Percentiles rank a stretch among this genome's conserved stretches.
These are phyloP conservation scores for Isichthys henryi DNA, from an alignment of 2,113 vertebrate species.

Conservation along the genomic window DNA sequence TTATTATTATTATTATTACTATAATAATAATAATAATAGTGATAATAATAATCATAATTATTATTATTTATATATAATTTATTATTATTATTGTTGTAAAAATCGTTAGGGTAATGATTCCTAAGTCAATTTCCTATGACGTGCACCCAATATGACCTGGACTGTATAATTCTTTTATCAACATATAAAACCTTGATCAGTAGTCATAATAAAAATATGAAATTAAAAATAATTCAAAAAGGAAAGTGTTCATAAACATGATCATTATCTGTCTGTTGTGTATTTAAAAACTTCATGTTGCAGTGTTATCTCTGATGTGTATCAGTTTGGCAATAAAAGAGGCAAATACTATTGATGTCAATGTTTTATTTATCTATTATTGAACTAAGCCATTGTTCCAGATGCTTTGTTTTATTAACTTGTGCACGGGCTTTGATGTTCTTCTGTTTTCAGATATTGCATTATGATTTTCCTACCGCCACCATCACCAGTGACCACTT, in stretches of 20 bases:
- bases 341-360: not conserved
- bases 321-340: not conserved
- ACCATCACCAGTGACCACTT: constrained; percentile 58
- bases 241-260: not conserved
- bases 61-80: no score
- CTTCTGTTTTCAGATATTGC: constrained; percentile 61
- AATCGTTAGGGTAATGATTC: not conserved
- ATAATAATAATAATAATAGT: no score
- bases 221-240: not conserved
- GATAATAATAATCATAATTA: no score
- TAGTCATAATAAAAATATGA: not conserved
- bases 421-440: not conserved
- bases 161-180: not conserved
- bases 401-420: not conserved
- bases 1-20: no score
- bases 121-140: not conserved
- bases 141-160: not conserved
- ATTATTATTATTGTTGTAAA: not conserved
- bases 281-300: not conserved
- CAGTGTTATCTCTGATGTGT: not conserved
- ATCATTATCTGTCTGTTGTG: not conserved
- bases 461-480: constrained; percentile 56
- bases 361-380: not conserved
- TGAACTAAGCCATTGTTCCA: not conserved
- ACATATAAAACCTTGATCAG: not conserved